Evolutionary conservation across 2,888 invertebrate genomes (phyloP).

Genomic region (Acanthoscelides obtectus): DNA sequence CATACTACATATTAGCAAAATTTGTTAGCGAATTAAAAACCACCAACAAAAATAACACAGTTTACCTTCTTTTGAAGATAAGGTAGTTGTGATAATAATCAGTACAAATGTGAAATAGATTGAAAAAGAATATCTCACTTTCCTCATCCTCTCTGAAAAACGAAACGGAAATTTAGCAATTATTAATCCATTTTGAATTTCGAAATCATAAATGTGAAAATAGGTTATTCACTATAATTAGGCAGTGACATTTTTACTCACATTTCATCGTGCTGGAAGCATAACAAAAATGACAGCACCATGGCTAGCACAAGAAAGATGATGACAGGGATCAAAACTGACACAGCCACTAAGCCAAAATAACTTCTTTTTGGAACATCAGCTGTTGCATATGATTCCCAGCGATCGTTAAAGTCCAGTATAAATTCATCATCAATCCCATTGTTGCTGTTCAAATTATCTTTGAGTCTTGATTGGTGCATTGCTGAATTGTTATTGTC

Average conservation of each 20-base stretch:
- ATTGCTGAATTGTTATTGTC: constrained; percentile 42
- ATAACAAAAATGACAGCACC: constrained; percentile 66
- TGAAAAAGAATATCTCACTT: constrained; percentile 63
- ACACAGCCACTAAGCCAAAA: constrained; percentile 62
- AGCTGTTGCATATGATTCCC: constrained; percentile 59
- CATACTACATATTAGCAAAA: too few relatives aligned
- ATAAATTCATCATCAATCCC: constrained; percentile 34
- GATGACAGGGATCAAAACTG: constrained; percentile 65
- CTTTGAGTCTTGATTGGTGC: constrained; percentile 41
- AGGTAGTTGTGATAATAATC: constrained; percentile 47
- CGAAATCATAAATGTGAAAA: too few relatives aligned
- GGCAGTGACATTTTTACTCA: constrained; percentile 50
- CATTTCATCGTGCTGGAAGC: constrained; percentile 73
- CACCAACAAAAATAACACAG: neutral
- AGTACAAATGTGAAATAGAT: constrained; percentile 68
- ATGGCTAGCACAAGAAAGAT: constrained; percentile 63
- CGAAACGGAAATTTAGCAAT: neutral
- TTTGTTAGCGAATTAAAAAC: neutral
- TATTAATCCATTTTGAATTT: too few relatives aligned
- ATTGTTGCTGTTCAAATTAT: constrained; percentile 34
- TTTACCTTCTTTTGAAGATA: constrained; percentile 16
- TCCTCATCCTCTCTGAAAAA: constrained; percentile 60
- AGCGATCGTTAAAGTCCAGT: constrained; percentile 47
- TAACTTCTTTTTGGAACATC: constrained; percentile 67
- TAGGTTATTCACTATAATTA: neutral